phyloP scores from a whole-genome alignment of 2,113 vertebrate species.

The Poeciliopsis prolifica region DNA sequence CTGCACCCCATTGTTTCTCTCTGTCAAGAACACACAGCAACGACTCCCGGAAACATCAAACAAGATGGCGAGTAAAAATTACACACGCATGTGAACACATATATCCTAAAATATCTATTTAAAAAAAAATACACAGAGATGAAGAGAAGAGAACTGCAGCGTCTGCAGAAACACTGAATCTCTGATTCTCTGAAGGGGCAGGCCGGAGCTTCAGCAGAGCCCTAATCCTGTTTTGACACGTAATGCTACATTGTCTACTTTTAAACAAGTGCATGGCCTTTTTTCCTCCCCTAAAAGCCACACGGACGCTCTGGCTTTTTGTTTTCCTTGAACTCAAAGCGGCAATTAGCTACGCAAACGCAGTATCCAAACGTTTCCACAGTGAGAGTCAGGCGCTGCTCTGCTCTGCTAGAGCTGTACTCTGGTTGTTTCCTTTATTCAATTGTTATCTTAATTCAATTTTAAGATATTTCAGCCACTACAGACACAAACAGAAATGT shows the following conservation, averaged over 20 bases:
- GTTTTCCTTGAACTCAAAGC: constrained; percentile 42
- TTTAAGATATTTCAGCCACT: constrained; percentile 34
- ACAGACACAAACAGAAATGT: constrained; percentile 5
- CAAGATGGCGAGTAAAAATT: constrained; percentile 39
- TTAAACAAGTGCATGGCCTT: constrained; percentile 52
- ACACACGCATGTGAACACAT: constrained; percentile 40
- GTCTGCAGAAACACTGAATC: constrained; percentile 67
- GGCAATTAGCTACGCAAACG: constrained; percentile 53
- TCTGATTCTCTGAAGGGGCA: constrained; percentile 28
- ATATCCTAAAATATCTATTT: constrained; percentile 26
- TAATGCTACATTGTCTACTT: constrained; percentile 64
- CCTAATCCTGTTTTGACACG: constrained; percentile 73
- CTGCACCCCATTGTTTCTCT: constrained; percentile 48
- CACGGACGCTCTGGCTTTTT: constrained; percentile 16
- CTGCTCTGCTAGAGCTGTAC: constrained; percentile 19
- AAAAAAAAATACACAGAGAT: constrained; percentile 42
- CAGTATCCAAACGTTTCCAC: constrained; percentile 10
- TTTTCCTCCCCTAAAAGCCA: constrained; percentile 33
- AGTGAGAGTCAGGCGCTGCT: constrained; percentile 38
- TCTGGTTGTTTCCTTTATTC: not conserved
- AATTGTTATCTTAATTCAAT: too few relatives aligned
- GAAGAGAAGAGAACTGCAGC: constrained; percentile 62
- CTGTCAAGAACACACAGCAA: constrained; percentile 53
- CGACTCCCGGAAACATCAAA: constrained; percentile 65
- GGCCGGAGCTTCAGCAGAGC: constrained; percentile 60